A percentile compares a stretch with the other conserved stretches of the same genome.
Conservation (phyloP, 1,140 invertebrate genomes). For the Bombus pascuorum region DNA sequence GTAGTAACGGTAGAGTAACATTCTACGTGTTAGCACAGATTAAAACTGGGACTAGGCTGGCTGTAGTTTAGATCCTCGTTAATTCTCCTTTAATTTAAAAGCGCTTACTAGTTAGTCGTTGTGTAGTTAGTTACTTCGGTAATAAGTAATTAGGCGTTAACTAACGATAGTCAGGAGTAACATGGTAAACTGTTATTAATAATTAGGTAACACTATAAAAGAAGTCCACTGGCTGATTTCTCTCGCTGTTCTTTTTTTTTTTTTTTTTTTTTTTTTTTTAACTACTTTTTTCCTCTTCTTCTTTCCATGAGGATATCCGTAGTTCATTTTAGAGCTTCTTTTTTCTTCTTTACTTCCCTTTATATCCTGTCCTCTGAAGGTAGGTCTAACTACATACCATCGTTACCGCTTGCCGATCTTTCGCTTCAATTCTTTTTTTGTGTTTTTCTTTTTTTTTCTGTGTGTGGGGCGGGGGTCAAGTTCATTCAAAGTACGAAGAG, state of each 20-base stretch:
- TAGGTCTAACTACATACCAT: background rate
- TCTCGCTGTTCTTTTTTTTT: slow-evolving; percentile 5
- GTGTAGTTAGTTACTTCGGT: slow-evolving; percentile 48
- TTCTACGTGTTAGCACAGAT: slow-evolving; percentile 51
- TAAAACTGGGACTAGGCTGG: slow-evolving; percentile 52
- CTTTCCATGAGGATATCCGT: background rate
- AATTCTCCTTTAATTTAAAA: slow-evolving; percentile 44
- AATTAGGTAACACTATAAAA: slow-evolving; percentile 53
- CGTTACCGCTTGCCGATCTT: background rate
- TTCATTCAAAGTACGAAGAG: slow-evolving; percentile 26
- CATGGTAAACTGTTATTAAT: slow-evolving; percentile 52
- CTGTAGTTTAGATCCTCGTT: slow-evolving; percentile 43
- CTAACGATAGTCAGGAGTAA: slow-evolving; percentile 46
- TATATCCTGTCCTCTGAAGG: background rate
- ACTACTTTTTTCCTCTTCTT: slow-evolving; percentile 7
- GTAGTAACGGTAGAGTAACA: slow-evolving; percentile 36
- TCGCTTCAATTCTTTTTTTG: background rate
- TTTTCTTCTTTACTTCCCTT: background rate
- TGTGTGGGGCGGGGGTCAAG: too few relatives aligned
- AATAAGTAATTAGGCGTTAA: slow-evolving; percentile 51
- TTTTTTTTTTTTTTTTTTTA: background rate
- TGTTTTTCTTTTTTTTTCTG: background rate
- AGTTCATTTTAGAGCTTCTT: background rate
- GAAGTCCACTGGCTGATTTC: slow-evolving; percentile 32
- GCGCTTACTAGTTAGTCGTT: slow-evolving; percentile 55